These are phyloP conservation scores for Nibea albiflora DNA, from an alignment of 2,113 vertebrate genomes.

Conservation along the genomic window DNA sequence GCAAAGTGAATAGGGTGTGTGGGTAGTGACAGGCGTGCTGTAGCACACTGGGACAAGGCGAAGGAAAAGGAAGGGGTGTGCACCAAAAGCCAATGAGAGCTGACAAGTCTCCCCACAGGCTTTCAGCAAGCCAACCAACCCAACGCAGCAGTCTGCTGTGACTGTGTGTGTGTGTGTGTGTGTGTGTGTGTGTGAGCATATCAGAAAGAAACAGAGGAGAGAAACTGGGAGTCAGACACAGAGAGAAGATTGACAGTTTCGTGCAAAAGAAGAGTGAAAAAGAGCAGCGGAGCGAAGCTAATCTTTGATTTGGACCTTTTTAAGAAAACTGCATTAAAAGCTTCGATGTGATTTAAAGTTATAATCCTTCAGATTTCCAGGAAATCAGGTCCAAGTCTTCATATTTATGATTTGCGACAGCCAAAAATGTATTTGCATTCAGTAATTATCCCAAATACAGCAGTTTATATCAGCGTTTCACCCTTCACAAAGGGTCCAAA, in stretches of 20 bases:
- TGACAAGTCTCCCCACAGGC: constrained; percentile 50
- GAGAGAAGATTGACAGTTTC: neutral
- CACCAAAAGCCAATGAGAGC: constrained; percentile 61
- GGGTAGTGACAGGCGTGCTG: constrained; percentile 53
- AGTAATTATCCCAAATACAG: neutral
- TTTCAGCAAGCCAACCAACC: constrained; percentile 29
- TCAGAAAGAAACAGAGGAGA: neutral
- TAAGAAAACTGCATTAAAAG: neutral
- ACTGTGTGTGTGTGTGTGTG: neutral
- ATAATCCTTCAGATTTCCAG: neutral
- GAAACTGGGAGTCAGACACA: neutral
- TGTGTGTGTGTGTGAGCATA: neutral
- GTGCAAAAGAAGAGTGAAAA: neutral
- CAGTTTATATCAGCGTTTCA: no score
- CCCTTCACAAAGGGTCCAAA: neutral
- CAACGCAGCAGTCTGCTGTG: constrained; percentile 1
- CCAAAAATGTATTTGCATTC: neutral
- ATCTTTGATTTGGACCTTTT: neutral
- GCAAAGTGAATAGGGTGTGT: constrained; percentile 32
- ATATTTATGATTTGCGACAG: neutral
- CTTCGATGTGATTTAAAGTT: neutral
- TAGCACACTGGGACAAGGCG: constrained; percentile 32
- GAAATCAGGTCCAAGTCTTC: neutral
- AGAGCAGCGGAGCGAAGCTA: neutral
- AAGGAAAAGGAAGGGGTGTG: constrained; percentile 27